phyloP scores from a whole-genome alignment of 2,113 vertebrate genomes.

The Eptatretus burgeri region DNA sequence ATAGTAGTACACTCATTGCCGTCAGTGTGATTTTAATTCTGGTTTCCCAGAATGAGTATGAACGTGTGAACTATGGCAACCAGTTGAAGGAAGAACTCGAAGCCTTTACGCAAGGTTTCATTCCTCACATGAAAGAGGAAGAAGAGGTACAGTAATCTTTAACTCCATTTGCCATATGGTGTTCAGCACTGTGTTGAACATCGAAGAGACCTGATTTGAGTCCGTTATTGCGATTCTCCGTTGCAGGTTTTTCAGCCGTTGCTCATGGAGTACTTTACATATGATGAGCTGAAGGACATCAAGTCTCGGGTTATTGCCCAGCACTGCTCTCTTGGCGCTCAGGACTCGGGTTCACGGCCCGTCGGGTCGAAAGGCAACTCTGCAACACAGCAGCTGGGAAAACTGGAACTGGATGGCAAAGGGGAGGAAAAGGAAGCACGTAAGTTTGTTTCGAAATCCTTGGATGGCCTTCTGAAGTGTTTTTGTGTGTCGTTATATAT shows the following conservation, averaged over 20 bases:
- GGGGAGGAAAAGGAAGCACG: not conserved
- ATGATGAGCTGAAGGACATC: constrained; percentile 86
- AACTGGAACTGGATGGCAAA: constrained; percentile 3
- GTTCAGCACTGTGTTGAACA: too few species aligned
- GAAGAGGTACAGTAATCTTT: constrained; percentile 36
- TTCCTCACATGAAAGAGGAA: constrained; percentile 97
- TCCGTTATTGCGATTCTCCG: constrained; percentile 4
- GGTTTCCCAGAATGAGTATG: constrained; percentile 46
- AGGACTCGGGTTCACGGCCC: constrained; percentile 15
- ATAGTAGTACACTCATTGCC: too few species aligned
- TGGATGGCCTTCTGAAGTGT: too few species aligned
- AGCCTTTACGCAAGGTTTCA: constrained; percentile 85
- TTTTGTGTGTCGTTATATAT: too few species aligned
- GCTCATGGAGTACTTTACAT: constrained; percentile 97
- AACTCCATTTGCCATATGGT: too few species aligned
- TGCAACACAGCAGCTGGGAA: not conserved
- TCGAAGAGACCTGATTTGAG: too few species aligned
- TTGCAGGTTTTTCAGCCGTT: constrained; percentile 87
- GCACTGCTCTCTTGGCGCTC: constrained; percentile 40
- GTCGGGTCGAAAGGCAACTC: too few species aligned
- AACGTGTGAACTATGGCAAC: constrained; percentile 80
- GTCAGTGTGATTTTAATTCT: not conserved
- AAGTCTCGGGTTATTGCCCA: constrained; percentile 90
- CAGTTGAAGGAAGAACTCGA: constrained; percentile 83
- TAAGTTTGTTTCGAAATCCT: too few species aligned